A percentile compares a stretch with the other conserved stretches of the same genome.
Conservation (phyloP, 1,140 invertebrate genomes). For the Lucilia cuprina region DNA sequence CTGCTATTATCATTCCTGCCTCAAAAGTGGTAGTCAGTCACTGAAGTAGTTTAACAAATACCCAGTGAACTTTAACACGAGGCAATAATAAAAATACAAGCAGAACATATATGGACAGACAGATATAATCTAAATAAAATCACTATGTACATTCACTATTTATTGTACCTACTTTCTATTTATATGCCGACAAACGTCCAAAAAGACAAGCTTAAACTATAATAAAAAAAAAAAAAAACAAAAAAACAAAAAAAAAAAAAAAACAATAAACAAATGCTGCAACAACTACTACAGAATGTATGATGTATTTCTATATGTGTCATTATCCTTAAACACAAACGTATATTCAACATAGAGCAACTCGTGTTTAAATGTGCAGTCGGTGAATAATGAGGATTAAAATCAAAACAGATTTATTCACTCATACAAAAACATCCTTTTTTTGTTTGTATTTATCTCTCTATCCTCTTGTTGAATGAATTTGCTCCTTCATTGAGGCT, state of each 20-base stretch:
- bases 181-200: slow-evolving; percentile 26
- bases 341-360: background rate
- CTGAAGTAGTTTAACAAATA: background rate
- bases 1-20: no score
- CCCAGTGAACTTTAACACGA: background rate
- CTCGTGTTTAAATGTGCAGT: slow-evolving; percentile 9
- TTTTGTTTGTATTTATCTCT: no score
- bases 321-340: background rate
- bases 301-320: no score
- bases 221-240: no score
- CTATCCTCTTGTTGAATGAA: no score
- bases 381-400: slow-evolving; percentile 25
- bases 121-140: background rate
- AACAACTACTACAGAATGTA: background rate
- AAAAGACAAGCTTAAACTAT: background rate
- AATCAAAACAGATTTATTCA: slow-evolving; percentile 16
- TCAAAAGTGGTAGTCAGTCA: background rate
- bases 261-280: background rate
- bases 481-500: no score
- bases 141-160: background rate
- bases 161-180: background rate
- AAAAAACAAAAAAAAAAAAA: no score
- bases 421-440: no score
- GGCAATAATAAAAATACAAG: background rate
- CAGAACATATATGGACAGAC: background rate